A percentile compares a stretch with the other conserved stretches of the same genome.
phyloP scores from a whole-genome alignment of 2,113 vertebrate species.

The Dicerorhinus sumatrensis region DNA sequence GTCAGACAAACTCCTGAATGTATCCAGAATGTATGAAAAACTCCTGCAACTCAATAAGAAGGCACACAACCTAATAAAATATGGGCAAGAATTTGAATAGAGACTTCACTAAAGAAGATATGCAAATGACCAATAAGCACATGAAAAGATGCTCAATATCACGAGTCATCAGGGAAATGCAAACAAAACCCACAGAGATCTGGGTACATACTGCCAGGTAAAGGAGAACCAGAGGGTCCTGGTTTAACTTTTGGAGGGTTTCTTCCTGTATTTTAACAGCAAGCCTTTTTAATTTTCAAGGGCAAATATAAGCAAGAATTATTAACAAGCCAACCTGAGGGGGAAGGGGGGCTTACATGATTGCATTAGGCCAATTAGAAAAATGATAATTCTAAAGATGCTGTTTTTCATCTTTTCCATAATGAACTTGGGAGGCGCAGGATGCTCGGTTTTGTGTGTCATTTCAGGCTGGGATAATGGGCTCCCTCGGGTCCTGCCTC shows the following conservation, averaged over 20 bases:
- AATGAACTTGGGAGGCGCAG: slow-evolving; percentile 47
- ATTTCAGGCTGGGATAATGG: slow-evolving; percentile 73
- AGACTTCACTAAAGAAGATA: slow-evolving; percentile 60
- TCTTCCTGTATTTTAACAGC: slow-evolving; percentile 44
- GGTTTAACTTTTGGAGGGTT: slow-evolving; percentile 39
- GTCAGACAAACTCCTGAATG: slow-evolving; percentile 7
- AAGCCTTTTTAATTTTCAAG: slow-evolving; percentile 59
- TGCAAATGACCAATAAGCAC: slow-evolving; percentile 62
- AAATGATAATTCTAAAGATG: slow-evolving; percentile 69
- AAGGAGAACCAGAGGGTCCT: background rate
- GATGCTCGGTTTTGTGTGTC: slow-evolving; percentile 56
- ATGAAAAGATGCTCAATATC: slow-evolving; percentile 47
- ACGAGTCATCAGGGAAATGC: slow-evolving; percentile 56
- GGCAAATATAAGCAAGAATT: slow-evolving; percentile 59
- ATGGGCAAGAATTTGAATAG: slow-evolving; percentile 42
- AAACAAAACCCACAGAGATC: slow-evolving; percentile 50
- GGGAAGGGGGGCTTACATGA: background rate
- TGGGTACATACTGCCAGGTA: background rate
- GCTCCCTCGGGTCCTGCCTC: slow-evolving; percentile 43
- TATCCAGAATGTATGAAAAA: background rate
- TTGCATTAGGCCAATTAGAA: slow-evolving; percentile 79
- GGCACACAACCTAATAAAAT: slow-evolving; percentile 31
- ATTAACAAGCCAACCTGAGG: slow-evolving; percentile 58
- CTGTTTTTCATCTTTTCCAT: slow-evolving; percentile 64
- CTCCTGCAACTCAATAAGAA: slow-evolving; percentile 4